Evolutionary conservation across 1,140 invertebrate genomes (phyloP).

Genomic region (Orussus abietinus): DNA sequence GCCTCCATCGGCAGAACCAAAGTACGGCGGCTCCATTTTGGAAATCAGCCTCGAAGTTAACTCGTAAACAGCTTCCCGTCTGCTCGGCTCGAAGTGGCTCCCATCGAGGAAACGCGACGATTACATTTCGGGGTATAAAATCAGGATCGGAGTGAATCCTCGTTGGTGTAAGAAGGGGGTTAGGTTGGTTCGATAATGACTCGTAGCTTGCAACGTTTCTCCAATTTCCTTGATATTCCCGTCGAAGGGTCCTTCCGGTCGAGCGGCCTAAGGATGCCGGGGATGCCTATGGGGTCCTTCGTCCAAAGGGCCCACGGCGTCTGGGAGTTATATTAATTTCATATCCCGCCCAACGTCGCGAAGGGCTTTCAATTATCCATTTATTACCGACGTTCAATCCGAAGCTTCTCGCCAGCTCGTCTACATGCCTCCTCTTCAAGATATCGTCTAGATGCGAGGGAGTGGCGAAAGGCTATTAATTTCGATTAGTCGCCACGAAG

Average conservation of each 20-base stretch:
- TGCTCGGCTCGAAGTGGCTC: constrained; percentile 10
- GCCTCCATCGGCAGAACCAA: no score
- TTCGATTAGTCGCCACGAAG: constrained; percentile 29
- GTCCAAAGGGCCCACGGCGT: no score
- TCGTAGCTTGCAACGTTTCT: constrained; percentile 24
- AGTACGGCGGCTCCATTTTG: constrained; percentile 18
- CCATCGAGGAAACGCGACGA: constrained; percentile 19
- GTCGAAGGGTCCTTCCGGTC: constrained; percentile 46
- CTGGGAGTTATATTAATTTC: constrained; percentile 47
- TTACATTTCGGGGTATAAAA: constrained; percentile 6
- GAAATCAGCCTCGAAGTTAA: constrained; percentile 22
- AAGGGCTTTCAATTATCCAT: constrained; percentile 40
- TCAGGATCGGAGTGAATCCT: constrained; percentile 3
- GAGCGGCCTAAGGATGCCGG: constrained; percentile 47
- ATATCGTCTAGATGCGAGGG: constrained; percentile 41
- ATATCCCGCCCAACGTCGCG: constrained; percentile 39
- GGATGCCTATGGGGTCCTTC: constrained; percentile 41
- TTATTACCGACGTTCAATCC: constrained; percentile 36
- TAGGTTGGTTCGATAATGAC: constrained; percentile 18
- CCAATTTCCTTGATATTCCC: constrained; percentile 52
- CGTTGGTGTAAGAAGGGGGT: constrained; percentile 4
- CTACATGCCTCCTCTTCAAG: constrained; percentile 15
- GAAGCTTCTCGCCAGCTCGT: constrained; percentile 24
- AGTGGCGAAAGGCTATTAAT: constrained; percentile 34
- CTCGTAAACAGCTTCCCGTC: constrained; percentile 27